Base-by-base conservation (phyloP, 2,797 vertebrate genomes). In the Coregonus ussuriensis region DNA sequence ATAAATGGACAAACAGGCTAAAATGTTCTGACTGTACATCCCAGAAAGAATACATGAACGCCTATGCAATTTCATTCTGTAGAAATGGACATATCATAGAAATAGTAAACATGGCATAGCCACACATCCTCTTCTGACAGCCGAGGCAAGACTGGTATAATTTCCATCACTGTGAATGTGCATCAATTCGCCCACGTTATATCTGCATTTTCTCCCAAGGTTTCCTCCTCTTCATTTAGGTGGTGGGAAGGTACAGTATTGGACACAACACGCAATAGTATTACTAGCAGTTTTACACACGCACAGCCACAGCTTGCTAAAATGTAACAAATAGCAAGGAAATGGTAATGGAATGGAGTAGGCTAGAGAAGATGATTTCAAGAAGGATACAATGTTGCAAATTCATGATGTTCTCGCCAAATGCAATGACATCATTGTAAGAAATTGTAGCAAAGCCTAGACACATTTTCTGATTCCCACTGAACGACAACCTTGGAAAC, bases 191-290 rank as follows among this genome's bases (percentile, higher is more conserved):
- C 88, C 85, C 86, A 90, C 91, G 89, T 87, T 80, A 79, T 82
- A 84, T 88, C 82, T 79, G 88, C 87, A 90, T 89, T 88, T 90
- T 91, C 84, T 91, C 87, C 88, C 88, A 88, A 88, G 88, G 89
- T 91, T 88, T 87, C 76, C 82, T 76, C 66, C 29, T 53, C 56
- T 79, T 68, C 79, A 74, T 80, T 81, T 77, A 85, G 87, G 81
- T 81, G 76, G 81, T 84, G 78, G 85, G 84, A 90, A 87, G 87
- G 80, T 83, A 79, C 77, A 79, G 77, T 83, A 72, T 72, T 79
- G 71, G 62, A 77, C 72, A 84, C 82, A 84, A 74, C 74, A 77
- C 4, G 56, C 82, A 83, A 82, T 71, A 29, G 59, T 25, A 63
- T 11, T 63, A 63, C 21, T 71, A 74, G 78, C 81, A 77, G 54